Evolutionary conservation across 2,888 invertebrate species (phyloP).

Genomic region (Geophilus truncorum): DNA sequence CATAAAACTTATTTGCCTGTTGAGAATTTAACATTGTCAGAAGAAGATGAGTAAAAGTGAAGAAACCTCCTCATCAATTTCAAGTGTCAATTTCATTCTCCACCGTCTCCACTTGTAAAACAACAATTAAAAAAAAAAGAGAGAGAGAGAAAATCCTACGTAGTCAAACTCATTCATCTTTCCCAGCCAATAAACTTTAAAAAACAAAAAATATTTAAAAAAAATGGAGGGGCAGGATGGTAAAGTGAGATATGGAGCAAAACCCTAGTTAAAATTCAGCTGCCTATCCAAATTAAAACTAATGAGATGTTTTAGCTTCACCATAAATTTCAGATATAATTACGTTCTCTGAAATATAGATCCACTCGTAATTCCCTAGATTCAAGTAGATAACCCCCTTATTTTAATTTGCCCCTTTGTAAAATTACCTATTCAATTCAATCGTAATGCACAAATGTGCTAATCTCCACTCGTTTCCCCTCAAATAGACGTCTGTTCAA

Average conservation of each 20-base stretch:
- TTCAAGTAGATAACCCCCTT: background rate
- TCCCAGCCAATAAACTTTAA: background rate
- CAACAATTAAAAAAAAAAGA: background rate
- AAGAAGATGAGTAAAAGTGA: background rate
- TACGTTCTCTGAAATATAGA: background rate
- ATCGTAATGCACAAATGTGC: background rate
- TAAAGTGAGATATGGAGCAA: background rate
- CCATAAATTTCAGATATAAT: background rate
- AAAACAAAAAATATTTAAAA: background rate
- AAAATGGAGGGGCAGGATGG: background rate
- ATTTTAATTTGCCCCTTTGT: background rate
- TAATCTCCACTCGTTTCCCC: background rate
- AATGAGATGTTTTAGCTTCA: conserved; percentile 7
- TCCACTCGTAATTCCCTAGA: background rate
- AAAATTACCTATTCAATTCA: background rate
- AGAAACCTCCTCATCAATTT: background rate
- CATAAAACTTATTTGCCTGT: background rate
- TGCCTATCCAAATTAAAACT: conserved; percentile 25
- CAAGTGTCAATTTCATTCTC: background rate
- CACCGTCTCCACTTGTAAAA: background rate
- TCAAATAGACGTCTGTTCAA: background rate
- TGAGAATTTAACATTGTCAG: background rate
- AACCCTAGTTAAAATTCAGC: conserved; percentile 14
- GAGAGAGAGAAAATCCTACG: background rate
- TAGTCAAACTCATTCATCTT: conserved; percentile 3